Evolutionary conservation across 2,797 vertebrate species (phyloP).

Genomic region (Heteromormyrus szaboi): DNA sequence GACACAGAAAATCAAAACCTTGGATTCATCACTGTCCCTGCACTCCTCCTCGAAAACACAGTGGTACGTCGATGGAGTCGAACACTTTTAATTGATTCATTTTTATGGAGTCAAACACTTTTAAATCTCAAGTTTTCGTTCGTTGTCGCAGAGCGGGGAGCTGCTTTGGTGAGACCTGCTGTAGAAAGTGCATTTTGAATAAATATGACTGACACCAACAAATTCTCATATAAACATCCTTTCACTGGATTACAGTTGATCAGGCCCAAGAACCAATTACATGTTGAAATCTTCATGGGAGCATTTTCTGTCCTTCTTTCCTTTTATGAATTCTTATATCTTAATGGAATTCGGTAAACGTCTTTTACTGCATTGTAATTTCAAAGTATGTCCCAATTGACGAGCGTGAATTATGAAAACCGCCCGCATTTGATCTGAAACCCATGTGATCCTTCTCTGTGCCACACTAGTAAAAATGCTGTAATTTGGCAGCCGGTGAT

Average conservation of each 20-base stretch:
- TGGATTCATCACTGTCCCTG: background rate
- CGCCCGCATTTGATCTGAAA: background rate
- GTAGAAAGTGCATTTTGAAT: background rate
- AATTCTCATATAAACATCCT: background rate
- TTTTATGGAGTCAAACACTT: background rate
- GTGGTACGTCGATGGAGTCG: background rate
- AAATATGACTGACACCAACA: background rate
- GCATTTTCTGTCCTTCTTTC: background rate
- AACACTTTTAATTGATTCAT: background rate
- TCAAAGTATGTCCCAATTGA: background rate
- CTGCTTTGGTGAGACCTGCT: background rate
- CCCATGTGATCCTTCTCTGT: background rate
- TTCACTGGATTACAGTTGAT: slow-evolving; percentile 17
- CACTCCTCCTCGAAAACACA: background rate
- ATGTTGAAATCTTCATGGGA: slow-evolving; percentile 14
- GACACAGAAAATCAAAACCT: background rate
- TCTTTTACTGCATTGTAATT: slow-evolving; percentile 15
- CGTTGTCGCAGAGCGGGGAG: background rate
- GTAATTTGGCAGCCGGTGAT: background rate
- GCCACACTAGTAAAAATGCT: background rate
- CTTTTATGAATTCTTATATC: slow-evolving; percentile 2
- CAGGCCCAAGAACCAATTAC: slow-evolving; percentile 17
- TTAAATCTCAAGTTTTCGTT: background rate
- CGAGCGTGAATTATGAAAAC: background rate
- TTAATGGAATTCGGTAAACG: slow-evolving; percentile 5